Evolutionary conservation across 2,888 invertebrate species (phyloP).

Genomic region (Aleiodes leptofemur): DNA sequence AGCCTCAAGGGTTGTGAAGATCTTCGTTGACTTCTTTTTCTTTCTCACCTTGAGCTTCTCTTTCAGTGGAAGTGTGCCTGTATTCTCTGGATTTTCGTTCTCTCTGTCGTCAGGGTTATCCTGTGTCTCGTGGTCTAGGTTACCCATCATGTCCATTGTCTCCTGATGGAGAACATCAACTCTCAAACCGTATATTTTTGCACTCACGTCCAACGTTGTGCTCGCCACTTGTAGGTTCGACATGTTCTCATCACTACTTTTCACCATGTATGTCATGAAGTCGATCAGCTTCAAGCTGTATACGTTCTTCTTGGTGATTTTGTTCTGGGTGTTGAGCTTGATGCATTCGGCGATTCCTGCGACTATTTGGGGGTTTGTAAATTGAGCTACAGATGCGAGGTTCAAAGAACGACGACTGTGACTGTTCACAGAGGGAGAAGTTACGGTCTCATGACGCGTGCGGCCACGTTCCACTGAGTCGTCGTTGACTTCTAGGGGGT

Average conservation of each 20-base stretch:
- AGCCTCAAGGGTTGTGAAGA: constrained; percentile 56
- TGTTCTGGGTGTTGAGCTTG: constrained; percentile 74
- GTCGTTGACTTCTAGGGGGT: constrained; percentile 61
- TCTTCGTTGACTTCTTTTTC: constrained; percentile 53
- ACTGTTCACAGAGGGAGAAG: background rate
- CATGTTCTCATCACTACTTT: constrained; percentile 82
- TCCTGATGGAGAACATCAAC: constrained; percentile 91
- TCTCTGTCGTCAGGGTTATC: constrained; percentile 52
- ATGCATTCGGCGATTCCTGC: constrained; percentile 67
- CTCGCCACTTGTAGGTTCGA: constrained; percentile 88
- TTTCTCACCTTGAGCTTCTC: constrained; percentile 53
- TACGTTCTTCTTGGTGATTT: constrained; percentile 92
- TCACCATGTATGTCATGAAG: constrained; percentile 86
- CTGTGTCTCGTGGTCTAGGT: constrained; percentile 77
- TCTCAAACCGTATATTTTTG: constrained; percentile 90
- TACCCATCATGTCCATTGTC: constrained; percentile 86
- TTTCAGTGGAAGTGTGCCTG: background rate
- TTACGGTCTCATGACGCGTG: constrained; percentile 54
- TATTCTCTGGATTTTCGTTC: constrained; percentile 56
- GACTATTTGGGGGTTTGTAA: constrained; percentile 61
- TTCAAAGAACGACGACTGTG: constrained; percentile 62
- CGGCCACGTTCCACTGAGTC: constrained; percentile 66
- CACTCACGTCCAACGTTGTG: constrained; percentile 90
- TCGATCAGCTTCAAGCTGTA: constrained; percentile 92
- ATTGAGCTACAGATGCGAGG: constrained; percentile 56